Conservation (phyloP, 2,888 invertebrate genomes). For the Macropis europaea region DNA sequence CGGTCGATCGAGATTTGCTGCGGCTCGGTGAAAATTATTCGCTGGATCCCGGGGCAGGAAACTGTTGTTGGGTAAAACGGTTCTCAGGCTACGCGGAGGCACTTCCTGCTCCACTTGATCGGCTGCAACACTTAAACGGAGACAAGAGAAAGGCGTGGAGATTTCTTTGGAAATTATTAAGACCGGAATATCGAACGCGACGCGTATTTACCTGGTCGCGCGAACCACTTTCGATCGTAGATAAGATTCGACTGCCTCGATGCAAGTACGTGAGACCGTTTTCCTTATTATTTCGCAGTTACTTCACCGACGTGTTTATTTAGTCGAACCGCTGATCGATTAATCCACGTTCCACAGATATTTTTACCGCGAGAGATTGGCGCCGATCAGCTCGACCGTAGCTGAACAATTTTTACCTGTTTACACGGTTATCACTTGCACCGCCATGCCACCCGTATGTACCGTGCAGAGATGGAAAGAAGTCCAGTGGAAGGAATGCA, state of each 20-base stretch:
- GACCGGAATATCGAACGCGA: constrained; percentile 44
- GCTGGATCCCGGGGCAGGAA: constrained; percentile 48
- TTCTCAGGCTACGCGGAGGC: constrained; percentile 52
- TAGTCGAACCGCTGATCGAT: too few species aligned
- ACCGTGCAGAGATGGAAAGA: too few species aligned
- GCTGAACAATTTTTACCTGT: too few species aligned
- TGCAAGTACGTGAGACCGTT: constrained; percentile 25
- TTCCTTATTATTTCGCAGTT: constrained; percentile 14
- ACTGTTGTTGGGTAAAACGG: constrained; percentile 51
- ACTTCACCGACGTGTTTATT: too few species aligned
- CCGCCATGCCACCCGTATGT: too few species aligned
- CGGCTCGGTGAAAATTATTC: constrained; percentile 48
- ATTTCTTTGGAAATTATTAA: constrained; percentile 61
- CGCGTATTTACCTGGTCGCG: constrained; percentile 16
- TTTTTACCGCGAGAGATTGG: too few species aligned
- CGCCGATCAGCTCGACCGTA: too few species aligned
- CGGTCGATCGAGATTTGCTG: neutral
- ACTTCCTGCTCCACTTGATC: constrained; percentile 62
- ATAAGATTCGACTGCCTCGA: neutral
- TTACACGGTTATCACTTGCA: too few species aligned
- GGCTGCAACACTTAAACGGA: constrained; percentile 49
- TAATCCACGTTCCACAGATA: too few species aligned
- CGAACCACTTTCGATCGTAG: constrained; percentile 32
- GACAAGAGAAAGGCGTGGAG: constrained; percentile 64
- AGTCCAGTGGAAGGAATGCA: too few species aligned